These are phyloP conservation scores for Leptinotarsa juncta DNA, from an alignment of 2,888 invertebrate genomes.

Conservation along the genomic window DNA sequence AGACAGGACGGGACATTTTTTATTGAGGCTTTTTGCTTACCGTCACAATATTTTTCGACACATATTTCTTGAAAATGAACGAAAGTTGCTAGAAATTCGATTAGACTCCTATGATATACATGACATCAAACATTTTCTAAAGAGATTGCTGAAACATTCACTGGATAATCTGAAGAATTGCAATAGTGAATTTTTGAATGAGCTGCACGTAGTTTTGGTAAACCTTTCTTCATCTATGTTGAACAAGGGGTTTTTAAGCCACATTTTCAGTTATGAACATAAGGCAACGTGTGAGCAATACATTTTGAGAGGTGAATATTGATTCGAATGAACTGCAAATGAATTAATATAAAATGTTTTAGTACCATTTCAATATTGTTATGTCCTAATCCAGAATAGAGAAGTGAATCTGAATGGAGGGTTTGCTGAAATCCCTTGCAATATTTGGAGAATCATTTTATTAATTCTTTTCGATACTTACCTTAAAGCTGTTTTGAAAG, in stretches of 20 bases:
- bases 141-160: slow-evolving; percentile 44
- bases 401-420: slow-evolving; percentile 69
- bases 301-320: slow-evolving; percentile 34
- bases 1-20: slow-evolving; percentile 73
- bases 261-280: slow-evolving; percentile 34
- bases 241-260: slow-evolving; percentile 40
- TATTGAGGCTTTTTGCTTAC: slow-evolving; percentile 66
- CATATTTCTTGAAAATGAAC: slow-evolving; percentile 55
- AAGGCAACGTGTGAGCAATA: slow-evolving; percentile 27
- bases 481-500: slow-evolving; percentile 61
- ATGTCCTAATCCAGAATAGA: slow-evolving; percentile 68
- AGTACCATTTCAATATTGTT: slow-evolving; percentile 70
- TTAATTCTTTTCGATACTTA: slow-evolving; percentile 67
- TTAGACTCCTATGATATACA: slow-evolving; percentile 41
- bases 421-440: slow-evolving; percentile 68
- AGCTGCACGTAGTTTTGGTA: slow-evolving; percentile 31
- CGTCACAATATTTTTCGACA: slow-evolving; percentile 60
- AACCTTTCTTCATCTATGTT: slow-evolving; percentile 43
- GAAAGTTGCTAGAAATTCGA: slow-evolving; percentile 42
- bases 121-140: slow-evolving; percentile 42
- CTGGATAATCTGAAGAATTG: slow-evolving; percentile 36
- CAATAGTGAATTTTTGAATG: slow-evolving; percentile 27
- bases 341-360: slow-evolving; percentile 28
- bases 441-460: slow-evolving; percentile 69
- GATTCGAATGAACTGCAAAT: not conserved